Conservation (phyloP, 2,797 vertebrate species). For the Eutrigla gurnardus region DNA sequence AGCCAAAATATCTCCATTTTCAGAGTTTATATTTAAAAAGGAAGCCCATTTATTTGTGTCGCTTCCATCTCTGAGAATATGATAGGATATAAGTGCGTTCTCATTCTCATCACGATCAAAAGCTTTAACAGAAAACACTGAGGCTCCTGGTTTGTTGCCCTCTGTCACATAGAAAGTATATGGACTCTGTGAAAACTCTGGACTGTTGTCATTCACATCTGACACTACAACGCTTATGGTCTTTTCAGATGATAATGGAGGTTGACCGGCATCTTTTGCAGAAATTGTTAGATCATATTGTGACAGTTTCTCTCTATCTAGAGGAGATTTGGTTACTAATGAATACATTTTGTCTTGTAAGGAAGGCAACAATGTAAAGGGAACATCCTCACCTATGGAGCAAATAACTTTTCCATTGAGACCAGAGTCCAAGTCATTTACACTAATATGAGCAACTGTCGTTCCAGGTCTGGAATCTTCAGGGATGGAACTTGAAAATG, state of each 20-base stretch:
- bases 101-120: constrained; percentile 64
- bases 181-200: constrained; percentile 55
- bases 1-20: background rate
- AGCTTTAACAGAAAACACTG: constrained; percentile 61
- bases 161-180: constrained; percentile 73
- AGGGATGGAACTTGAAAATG: constrained; percentile 69
- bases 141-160: constrained; percentile 60
- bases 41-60: constrained; percentile 1
- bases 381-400: constrained; percentile 30
- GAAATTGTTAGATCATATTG: constrained; percentile 52
- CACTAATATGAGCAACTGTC: constrained; percentile 67
- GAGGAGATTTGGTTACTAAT: constrained; percentile 42
- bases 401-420: constrained; percentile 66
- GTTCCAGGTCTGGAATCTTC: constrained; percentile 74
- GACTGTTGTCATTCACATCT: constrained; percentile 74
- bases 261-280: constrained; percentile 65
- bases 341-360: constrained; percentile 65
- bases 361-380: constrained; percentile 61
- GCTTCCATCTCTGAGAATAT: constrained; percentile 41
- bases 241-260: constrained; percentile 59
- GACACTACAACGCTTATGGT: constrained; percentile 59
- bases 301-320: constrained; percentile 63
- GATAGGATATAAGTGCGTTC: constrained; percentile 64
- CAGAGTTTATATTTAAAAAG: constrained; percentile 33
- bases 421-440: constrained; percentile 67